Evolutionary conservation across 2,888 invertebrate genomes (phyloP).

Genomic region (Chesias legatella): DNA sequence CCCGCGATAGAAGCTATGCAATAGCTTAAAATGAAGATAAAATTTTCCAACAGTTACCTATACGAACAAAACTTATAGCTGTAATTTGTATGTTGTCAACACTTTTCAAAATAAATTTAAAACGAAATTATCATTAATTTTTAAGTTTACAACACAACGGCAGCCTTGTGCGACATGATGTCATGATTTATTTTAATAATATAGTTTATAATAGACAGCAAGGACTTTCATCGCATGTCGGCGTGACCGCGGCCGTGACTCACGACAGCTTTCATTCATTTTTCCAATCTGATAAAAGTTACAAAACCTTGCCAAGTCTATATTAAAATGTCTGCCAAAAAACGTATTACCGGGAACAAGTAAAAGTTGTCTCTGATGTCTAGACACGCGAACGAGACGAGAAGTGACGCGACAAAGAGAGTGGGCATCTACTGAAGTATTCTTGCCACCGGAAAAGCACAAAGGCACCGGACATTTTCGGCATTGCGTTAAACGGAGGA

Average conservation of each 20-base stretch:
- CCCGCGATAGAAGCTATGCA: too few relatives aligned
- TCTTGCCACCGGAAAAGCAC: constrained; percentile 8
- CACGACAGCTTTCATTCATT: constrained; percentile 75
- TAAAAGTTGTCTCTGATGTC: constrained; percentile 60
- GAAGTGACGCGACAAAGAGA: constrained; percentile 51
- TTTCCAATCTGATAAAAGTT: constrained; percentile 64
- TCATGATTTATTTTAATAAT: constrained; percentile 30
- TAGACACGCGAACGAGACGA: constrained; percentile 67
- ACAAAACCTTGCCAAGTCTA: constrained; percentile 68
- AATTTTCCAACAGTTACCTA: constrained; percentile 1
- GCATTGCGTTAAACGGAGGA: constrained; percentile 8
- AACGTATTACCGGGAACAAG: constrained; percentile 71
- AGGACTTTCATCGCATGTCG: constrained; percentile 44
- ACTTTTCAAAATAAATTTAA: constrained; percentile 18
- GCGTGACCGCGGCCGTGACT: constrained; percentile 44
- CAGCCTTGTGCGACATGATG: constrained; percentile 32
- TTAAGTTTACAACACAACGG: constrained; percentile 29
- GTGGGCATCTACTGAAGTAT: constrained; percentile 23
- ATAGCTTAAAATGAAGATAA: not conserved
- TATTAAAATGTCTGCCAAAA: constrained; percentile 70
- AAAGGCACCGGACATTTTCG: constrained; percentile 1
- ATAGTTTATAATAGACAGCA: constrained; percentile 33
- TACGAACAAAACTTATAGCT: constrained; percentile 6
- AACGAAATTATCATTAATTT: constrained; percentile 30
- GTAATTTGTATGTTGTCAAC: constrained; percentile 16